phyloP scores from a whole-genome alignment of 2,888 invertebrate species.

The Cylloceria caligata region DNA sequence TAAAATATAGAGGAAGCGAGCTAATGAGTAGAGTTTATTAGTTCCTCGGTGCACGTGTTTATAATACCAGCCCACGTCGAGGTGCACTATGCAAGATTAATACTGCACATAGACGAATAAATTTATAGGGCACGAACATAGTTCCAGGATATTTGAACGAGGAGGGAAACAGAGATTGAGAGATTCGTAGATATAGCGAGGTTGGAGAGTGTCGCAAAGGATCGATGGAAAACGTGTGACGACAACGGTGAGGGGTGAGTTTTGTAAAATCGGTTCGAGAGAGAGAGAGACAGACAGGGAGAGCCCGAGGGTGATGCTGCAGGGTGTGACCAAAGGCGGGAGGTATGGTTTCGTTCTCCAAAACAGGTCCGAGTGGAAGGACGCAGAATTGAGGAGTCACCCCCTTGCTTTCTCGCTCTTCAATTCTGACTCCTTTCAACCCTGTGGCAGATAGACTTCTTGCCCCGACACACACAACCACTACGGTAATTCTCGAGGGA shows the following conservation, averaged over 20 bases:
- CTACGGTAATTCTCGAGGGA: conserved; percentile 48
- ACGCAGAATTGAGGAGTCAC: conserved; percentile 6
- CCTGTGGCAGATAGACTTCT: conserved; percentile 11
- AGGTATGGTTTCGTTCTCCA: conserved; percentile 5
- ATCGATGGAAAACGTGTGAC: background rate
- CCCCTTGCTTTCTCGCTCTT: conserved; percentile 7
- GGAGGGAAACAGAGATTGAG: conserved; percentile 34
- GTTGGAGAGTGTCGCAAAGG: background rate
- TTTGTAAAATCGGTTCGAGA: background rate
- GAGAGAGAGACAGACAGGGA: no score
- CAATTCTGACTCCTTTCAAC: background rate
- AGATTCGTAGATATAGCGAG: conserved; percentile 10
- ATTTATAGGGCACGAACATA: conserved; percentile 49
- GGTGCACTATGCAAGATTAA: conserved; percentile 2
- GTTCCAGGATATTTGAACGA: conserved; percentile 24
- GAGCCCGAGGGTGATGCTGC: background rate
- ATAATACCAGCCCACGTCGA: conserved; percentile 21
- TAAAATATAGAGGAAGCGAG: conserved; percentile 9
- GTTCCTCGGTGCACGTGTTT: conserved; percentile 55
- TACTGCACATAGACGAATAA: conserved; percentile 9
- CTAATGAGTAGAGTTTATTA: conserved; percentile 63
- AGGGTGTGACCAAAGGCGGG: background rate
- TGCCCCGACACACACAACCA: conserved; percentile 2
- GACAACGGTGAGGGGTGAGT: background rate
- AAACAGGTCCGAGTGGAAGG: background rate